Percentiles rank a stretch among this genome's conserved stretches.
Conservation (phyloP, 2,113 vertebrate species). For the Azemiops feae region DNA sequence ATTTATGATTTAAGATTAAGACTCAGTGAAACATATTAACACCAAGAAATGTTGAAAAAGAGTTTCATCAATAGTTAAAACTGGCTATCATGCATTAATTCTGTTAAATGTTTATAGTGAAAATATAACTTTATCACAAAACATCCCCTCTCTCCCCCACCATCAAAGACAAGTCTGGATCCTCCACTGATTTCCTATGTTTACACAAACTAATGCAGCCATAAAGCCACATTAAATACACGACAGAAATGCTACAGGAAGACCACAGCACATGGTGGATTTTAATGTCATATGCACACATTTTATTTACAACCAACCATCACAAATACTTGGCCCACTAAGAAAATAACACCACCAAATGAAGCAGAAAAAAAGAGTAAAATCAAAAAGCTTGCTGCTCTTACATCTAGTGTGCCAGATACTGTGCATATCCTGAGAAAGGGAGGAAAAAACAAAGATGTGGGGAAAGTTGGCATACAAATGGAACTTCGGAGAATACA, state of each 20-base stretch:
- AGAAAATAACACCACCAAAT: constrained; percentile 49
- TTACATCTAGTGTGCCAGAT: constrained; percentile 75
- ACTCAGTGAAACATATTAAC: neutral
- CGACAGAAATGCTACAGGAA: constrained; percentile 64
- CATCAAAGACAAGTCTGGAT: constrained; percentile 34
- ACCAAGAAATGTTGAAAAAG: neutral
- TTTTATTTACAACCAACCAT: constrained; percentile 63
- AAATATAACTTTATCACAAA: constrained; percentile 37
- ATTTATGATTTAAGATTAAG: neutral
- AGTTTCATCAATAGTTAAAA: neutral
- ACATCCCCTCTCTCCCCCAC: constrained; percentile 26
- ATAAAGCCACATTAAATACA: constrained; percentile 74
- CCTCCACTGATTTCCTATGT: constrained; percentile 60
- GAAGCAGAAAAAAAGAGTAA: constrained; percentile 31
- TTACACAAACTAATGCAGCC: constrained; percentile 70
- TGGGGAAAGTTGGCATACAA: constrained; percentile 45
- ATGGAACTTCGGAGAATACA: constrained; percentile 47
- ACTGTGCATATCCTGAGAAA: constrained; percentile 80
- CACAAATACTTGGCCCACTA: constrained; percentile 57
- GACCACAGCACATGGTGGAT: constrained; percentile 63
- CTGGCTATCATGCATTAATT: constrained; percentile 22
- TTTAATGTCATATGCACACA: constrained; percentile 31
- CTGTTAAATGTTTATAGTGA: constrained; percentile 28
- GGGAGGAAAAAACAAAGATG: constrained; percentile 56
- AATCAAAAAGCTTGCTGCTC: constrained; percentile 69